Evolutionary conservation across 2,113 vertebrate species (phyloP).

Genomic region (Burhinus bistriatus): DNA sequence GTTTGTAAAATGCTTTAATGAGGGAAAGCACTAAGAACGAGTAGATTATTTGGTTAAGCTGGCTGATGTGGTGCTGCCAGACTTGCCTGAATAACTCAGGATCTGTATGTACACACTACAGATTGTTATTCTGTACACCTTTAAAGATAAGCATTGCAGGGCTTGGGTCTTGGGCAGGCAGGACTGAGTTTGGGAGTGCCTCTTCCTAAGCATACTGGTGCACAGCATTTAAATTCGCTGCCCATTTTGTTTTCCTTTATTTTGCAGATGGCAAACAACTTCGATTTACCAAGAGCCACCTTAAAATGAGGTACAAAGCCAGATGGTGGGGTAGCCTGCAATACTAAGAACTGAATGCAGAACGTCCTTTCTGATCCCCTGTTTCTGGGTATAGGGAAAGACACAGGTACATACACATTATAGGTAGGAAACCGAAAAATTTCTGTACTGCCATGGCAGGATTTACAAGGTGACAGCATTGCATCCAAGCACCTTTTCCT

Average conservation of each 20-base stretch:
- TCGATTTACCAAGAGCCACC: neutral
- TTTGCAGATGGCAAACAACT: neutral
- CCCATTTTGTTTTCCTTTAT: neutral
- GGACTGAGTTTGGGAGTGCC: neutral
- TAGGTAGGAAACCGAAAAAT: neutral
- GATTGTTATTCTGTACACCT: neutral
- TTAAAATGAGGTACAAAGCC: neutral
- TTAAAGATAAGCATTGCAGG: neutral
- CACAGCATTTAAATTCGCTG: neutral
- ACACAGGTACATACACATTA: neutral
- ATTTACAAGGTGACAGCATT: neutral
- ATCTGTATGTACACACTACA: neutral
- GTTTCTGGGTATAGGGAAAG: neutral
- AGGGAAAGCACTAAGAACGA: slow-evolving; percentile 16
- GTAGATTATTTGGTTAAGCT: slow-evolving; percentile 30
- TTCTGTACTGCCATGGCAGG: neutral
- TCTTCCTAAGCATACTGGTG: neutral
- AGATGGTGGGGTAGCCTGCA: neutral
- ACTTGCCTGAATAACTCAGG: neutral
- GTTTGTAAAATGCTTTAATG: slow-evolving; percentile 51
- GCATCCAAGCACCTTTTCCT: neutral
- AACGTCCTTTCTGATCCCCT: neutral
- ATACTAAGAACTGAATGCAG: neutral
- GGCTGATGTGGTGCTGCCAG: neutral
- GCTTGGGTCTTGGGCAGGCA: neutral